Evolutionary conservation across 2,797 vertebrate genomes (phyloP).

Genomic region (Hipposideros larvatus): DNA sequence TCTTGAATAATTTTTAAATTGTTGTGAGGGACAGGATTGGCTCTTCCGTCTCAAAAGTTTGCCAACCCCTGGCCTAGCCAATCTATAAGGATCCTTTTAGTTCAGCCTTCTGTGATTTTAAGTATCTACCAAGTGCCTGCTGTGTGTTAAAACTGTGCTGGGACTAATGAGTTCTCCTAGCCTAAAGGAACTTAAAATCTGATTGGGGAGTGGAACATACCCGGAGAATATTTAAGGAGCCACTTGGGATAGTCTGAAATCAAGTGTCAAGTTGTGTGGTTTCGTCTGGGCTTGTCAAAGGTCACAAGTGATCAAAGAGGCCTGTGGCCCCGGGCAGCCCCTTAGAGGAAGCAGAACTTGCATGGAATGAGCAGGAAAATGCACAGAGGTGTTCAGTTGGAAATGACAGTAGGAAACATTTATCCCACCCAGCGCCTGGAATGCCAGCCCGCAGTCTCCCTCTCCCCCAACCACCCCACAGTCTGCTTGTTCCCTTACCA

Average conservation of each 20-base stretch:
- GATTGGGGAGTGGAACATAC: neutral
- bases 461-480: neutral
- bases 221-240: conserved; percentile 23
- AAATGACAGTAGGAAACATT: neutral
- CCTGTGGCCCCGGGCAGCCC: neutral
- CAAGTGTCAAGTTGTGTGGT: neutral
- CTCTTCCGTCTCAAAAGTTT: too few species aligned
- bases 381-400: neutral
- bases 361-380: neutral
- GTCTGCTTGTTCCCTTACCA: conserved; percentile 8
- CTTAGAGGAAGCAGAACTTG: neutral
- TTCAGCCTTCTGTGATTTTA: neutral
- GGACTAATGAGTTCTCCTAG: neutral
- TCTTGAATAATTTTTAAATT: too few species aligned
- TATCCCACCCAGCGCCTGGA: neutral
- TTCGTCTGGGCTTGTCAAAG: neutral
- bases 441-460: neutral
- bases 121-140: neutral
- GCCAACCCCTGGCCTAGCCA: too few species aligned
- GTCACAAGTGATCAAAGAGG: neutral
- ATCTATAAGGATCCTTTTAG: neutral
- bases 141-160: neutral
- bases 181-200: conserved; percentile 15
- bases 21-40: too few species aligned
- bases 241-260: neutral